Conservation (phyloP, 1,140 invertebrate species). For the Tetramorium simillimum region DNA sequence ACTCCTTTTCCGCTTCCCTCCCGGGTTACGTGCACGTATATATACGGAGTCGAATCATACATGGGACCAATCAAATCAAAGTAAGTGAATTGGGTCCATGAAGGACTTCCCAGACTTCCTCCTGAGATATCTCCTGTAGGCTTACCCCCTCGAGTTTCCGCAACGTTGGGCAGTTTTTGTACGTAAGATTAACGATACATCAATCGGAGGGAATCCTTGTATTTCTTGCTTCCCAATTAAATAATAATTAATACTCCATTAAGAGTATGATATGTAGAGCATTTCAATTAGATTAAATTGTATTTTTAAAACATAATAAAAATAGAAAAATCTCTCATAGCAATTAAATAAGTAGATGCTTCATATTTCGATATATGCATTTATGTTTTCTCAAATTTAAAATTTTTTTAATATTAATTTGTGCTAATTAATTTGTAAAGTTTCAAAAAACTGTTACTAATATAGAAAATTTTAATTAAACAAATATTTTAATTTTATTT, state of each 20-base stretch:
- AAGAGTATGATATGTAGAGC: background rate
- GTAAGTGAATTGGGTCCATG: conserved; percentile 82
- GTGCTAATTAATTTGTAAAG: background rate
- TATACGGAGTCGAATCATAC: conserved; percentile 74
- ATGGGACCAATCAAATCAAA: conserved; percentile 84
- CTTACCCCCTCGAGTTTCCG: conserved; percentile 49
- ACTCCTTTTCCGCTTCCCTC: conserved; percentile 23
- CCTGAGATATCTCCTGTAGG: conserved; percentile 62
- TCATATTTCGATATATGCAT: background rate
- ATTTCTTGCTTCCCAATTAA: conserved; percentile 47
- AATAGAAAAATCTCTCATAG: background rate
- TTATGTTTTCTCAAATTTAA: background rate
- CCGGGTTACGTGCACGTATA: conserved; percentile 16
- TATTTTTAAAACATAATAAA: background rate
- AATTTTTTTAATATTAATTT: background rate
- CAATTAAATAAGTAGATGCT: conserved; percentile 5
- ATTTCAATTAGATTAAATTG: background rate
- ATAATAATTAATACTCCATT: background rate
- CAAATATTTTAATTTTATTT: background rate
- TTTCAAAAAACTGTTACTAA: background rate
- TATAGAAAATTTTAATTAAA: background rate
- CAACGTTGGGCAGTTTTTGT: conserved; percentile 48
- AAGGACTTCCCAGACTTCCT: conserved; percentile 63
- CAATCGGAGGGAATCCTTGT: background rate
- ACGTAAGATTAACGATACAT: conserved; percentile 41